phyloP scores from a whole-genome alignment of 2,888 invertebrate genomes.

The Tipula confusa region DNA sequence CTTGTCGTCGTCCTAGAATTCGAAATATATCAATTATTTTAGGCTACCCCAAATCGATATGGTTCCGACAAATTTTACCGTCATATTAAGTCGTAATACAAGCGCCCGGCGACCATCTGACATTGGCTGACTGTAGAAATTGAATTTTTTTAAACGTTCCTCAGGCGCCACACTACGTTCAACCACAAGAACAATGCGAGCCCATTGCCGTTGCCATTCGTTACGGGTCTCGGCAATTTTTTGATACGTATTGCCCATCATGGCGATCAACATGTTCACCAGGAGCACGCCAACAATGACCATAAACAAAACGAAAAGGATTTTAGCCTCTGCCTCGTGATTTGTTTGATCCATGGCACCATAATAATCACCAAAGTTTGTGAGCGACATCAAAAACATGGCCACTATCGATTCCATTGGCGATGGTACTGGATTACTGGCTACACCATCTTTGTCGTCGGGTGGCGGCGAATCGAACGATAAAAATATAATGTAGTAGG shows the following conservation, averaged over 20 bases:
- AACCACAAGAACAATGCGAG: slow-evolving; percentile 92
- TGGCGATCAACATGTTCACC: slow-evolving; percentile 97
- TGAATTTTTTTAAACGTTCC: slow-evolving; percentile 77
- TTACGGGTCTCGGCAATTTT: slow-evolving; percentile 95
- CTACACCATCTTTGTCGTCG: slow-evolving; percentile 75
- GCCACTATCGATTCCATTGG: slow-evolving; percentile 94
- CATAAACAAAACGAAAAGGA: slow-evolving; percentile 95
- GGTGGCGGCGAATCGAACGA: slow-evolving; percentile 81
- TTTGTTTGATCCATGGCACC: slow-evolving; percentile 83
- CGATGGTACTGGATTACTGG: slow-evolving; percentile 82
- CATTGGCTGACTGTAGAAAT: slow-evolving; percentile 93
- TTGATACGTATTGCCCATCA: slow-evolving; percentile 99
- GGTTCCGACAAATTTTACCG: slow-evolving; percentile 53
- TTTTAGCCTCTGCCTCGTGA: slow-evolving; percentile 84
- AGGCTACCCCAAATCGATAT: neutral
- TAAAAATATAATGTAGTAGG: slow-evolving; percentile 86
- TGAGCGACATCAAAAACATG: slow-evolving; percentile 97
- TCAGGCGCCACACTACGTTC: slow-evolving; percentile 93
- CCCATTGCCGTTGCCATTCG: slow-evolving; percentile 99
- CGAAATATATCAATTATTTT: slow-evolving; percentile 31
- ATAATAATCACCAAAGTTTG: slow-evolving; percentile 94
- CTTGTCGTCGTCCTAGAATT: slow-evolving; percentile 78
- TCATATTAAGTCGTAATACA: slow-evolving; percentile 82
- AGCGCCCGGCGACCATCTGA: slow-evolving; percentile 80
- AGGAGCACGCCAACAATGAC: slow-evolving; percentile 90